These are phyloP conservation scores for Polietes domitor DNA, from an alignment of 2,888 invertebrate species.

Conservation along the genomic window DNA sequence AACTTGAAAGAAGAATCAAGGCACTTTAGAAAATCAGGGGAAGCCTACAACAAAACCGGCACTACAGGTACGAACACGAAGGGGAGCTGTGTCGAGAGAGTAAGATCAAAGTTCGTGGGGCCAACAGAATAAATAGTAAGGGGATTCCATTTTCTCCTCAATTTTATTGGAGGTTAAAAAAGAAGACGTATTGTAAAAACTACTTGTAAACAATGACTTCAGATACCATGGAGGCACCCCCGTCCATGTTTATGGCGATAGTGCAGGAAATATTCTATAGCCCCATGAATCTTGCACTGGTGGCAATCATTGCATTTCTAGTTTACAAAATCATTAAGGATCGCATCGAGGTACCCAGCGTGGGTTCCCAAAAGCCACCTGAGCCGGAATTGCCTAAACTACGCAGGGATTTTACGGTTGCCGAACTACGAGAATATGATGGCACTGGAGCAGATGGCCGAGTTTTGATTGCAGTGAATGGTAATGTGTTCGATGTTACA, in stretches of 20 bases:
- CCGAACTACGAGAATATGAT: slow-evolving; percentile 92
- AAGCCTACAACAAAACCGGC: slow-evolving; percentile 33
- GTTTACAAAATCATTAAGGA: slow-evolving; percentile 88
- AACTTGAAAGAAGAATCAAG: background rate
- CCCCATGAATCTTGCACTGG: slow-evolving; percentile 87
- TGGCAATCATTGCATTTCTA: slow-evolving; percentile 86
- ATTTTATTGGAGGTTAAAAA: background rate
- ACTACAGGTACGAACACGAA: background rate
- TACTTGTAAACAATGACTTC: slow-evolving; percentile 42
- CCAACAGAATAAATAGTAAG: slow-evolving; percentile 13
- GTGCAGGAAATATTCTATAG: slow-evolving; percentile 85
- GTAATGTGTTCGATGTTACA: slow-evolving; percentile 97
- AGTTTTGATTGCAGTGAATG: slow-evolving; percentile 95
- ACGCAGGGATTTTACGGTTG: slow-evolving; percentile 93
- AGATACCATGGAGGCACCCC: slow-evolving; percentile 59
- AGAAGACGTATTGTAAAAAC: background rate
- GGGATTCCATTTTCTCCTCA: slow-evolving; percentile 34
- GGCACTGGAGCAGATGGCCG: slow-evolving; percentile 93
- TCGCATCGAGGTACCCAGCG: slow-evolving; percentile 79
- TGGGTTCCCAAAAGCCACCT: slow-evolving; percentile 73
- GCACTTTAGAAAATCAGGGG: background rate
- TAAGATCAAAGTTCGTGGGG: slow-evolving; percentile 69
- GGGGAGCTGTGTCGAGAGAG: slow-evolving; percentile 6
- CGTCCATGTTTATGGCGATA: slow-evolving; percentile 74
- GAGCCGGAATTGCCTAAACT: slow-evolving; percentile 89